Percentiles rank a stretch among this genome's conserved stretches.
phyloP scores from a whole-genome alignment of 2,797 vertebrate genomes.

The Sebastes diploproa region DNA sequence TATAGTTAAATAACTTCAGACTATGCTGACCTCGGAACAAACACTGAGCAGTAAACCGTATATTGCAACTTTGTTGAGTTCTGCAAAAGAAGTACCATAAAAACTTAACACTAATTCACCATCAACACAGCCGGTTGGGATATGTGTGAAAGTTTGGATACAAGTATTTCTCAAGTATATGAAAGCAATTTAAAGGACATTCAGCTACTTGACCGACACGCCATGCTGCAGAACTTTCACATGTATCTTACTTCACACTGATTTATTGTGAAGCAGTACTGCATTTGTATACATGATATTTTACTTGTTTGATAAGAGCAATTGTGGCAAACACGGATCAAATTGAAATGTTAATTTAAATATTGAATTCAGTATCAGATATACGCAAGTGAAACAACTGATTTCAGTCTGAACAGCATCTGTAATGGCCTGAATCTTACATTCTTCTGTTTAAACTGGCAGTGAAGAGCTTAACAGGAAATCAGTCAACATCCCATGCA shows the following conservation, averaged over 20 bases:
- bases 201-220: neutral
- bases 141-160: neutral
- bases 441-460: slow-evolving; percentile 1
- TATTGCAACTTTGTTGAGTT: neutral
- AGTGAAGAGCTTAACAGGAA: slow-evolving; percentile 18
- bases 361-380: neutral
- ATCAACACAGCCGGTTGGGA: neutral
- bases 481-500: slow-evolving; percentile 30
- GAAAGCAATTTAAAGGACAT: neutral
- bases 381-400: neutral
- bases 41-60: neutral
- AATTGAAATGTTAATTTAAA: neutral
- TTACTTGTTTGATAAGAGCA: neutral
- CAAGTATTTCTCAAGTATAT: neutral
- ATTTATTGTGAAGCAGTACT: neutral
- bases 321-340: neutral
- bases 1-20: too few species aligned
- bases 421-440: neutral
- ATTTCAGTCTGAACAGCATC: slow-evolving; percentile 1
- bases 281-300: neutral
- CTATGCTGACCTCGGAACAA: neutral
- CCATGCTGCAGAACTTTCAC: neutral
- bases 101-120: neutral
- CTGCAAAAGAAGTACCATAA: neutral
- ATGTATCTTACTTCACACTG: neutral